Evolutionary conservation across 2,797 vertebrate species (phyloP).

Genomic region (Dipus sagitta): DNA sequence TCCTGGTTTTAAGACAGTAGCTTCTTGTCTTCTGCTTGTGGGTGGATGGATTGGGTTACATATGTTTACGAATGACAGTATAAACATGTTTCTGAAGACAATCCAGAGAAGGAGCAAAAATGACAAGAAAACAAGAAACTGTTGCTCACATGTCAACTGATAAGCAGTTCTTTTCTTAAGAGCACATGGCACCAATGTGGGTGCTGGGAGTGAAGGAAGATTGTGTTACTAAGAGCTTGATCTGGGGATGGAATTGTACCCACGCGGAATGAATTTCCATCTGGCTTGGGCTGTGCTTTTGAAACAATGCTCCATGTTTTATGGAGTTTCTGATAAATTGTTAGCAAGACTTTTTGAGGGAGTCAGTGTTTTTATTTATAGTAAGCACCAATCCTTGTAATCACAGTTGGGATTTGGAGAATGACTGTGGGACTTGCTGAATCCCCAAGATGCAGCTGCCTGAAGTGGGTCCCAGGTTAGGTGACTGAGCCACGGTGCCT

Average conservation of each 20-base stretch:
- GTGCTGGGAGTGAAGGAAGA: neutral
- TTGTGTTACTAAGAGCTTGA: neutral
- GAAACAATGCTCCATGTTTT: neutral
- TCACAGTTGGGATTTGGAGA: neutral
- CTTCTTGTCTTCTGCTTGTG: slow-evolving; percentile 13
- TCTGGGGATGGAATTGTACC: neutral
- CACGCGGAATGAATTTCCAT: slow-evolving; percentile 22
- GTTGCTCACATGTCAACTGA: neutral
- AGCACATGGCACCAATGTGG: neutral
- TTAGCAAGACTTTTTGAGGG: neutral
- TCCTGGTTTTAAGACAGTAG: neutral
- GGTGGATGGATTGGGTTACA: neutral
- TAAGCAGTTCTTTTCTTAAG: neutral
- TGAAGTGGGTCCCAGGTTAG: neutral
- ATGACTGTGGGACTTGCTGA: neutral
- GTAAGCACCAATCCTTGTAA: neutral
- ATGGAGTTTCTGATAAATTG: neutral
- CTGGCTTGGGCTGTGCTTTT: slow-evolving; percentile 61
- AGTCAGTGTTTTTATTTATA: slow-evolving; percentile 19
- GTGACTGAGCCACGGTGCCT: neutral
- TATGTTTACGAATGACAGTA: neutral
- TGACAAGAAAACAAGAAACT: neutral
- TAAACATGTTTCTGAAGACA: slow-evolving; percentile 41
- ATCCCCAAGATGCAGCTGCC: neutral
- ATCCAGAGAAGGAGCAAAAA: neutral